A percentile compares a stretch with the other conserved stretches of the same genome.
phyloP scores from a whole-genome alignment of 2,888 invertebrate genomes.

The Drosophila leonis region DNA sequence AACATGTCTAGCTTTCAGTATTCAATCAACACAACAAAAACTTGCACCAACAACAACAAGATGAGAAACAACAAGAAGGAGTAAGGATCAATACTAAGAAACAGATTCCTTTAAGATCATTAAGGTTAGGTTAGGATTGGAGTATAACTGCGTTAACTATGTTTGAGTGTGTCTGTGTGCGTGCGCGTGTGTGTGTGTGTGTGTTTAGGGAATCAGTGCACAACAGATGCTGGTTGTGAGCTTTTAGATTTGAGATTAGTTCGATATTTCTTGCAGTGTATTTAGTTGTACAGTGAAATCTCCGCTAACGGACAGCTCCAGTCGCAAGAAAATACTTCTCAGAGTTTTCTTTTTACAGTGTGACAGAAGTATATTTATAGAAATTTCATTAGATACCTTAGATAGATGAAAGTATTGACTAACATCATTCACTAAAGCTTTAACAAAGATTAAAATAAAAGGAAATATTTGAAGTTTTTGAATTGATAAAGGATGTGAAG shows the following conservation, averaged over 20 bases:
- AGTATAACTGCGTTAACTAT: background rate
- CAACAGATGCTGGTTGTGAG: slow-evolving; percentile 63
- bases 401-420: background rate
- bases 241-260: slow-evolving; percentile 47
- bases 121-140: slow-evolving; percentile 7
- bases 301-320: background rate
- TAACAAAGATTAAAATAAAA: too few species aligned
- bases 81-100: slow-evolving; percentile 31
- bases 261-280: slow-evolving; percentile 48
- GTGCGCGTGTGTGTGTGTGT: slow-evolving; percentile 22
- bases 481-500: background rate
- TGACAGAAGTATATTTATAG: background rate
- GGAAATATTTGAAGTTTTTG: too few species aligned
- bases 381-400: background rate
- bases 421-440: too few species aligned
- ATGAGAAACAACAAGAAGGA: slow-evolving; percentile 34
- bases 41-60: slow-evolving; percentile 58
- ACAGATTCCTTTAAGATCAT: slow-evolving; percentile 15
- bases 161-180: slow-evolving; percentile 24
- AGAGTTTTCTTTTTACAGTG: background rate
- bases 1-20: slow-evolving; percentile 83
- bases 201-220: slow-evolving; percentile 37
- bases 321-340: background rate
- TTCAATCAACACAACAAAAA: slow-evolving; percentile 62
- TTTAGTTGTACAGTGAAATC: slow-evolving; percentile 17